Base-by-base conservation (phyloP, 2,888 invertebrate species). In the Corbicula japonica region DNA sequence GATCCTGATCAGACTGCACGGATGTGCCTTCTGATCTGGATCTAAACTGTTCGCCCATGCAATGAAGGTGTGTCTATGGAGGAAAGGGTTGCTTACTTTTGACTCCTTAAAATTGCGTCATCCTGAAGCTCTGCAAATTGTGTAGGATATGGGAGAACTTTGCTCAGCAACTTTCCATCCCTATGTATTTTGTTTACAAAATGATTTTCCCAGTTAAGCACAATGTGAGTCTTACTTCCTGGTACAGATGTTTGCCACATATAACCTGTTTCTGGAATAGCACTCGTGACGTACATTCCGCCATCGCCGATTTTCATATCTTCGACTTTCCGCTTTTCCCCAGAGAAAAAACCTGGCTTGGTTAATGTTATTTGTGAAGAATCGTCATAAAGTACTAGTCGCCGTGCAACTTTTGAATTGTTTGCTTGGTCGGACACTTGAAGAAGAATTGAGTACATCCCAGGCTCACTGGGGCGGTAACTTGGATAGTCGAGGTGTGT, bases 401-500 rank as follows among this genome's bases (percentile, higher is more conserved):
- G 63, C 23, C 87, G 65, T 12, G 83, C 76, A 69, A 71, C 83
- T 30, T 60, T 46, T n/a, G 82, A 80, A 61, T 87, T 87, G 52
- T 85, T 86, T 26, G 86, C 87, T 23, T 32, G 60, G 50, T 87
- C 87, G 15, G 71, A 65, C 2, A 73, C 76, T 65, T 85, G 74
- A 2, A 87, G 68, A 5, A 87, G 58, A 3, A 84, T 41, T 0
- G 85, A 81, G 65, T 83, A 87, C 63, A 84, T 71, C 1, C 86
- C 86, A 1, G 78, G 74, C 3, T 30, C 41, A 4, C 50, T 15
- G 2, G 83, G 83, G 10, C 54, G 70, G 73, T 72, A 85, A 0
- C n/a, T 65, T 21, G 69, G 69, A 54, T 28, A 54, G 3, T 18
- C 26, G 12, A 15, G 18, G 8, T 23, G 18, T 54, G 54, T 54